phyloP scores from a whole-genome alignment of 1,140 invertebrate genomes.

The Cydia pomonella region DNA sequence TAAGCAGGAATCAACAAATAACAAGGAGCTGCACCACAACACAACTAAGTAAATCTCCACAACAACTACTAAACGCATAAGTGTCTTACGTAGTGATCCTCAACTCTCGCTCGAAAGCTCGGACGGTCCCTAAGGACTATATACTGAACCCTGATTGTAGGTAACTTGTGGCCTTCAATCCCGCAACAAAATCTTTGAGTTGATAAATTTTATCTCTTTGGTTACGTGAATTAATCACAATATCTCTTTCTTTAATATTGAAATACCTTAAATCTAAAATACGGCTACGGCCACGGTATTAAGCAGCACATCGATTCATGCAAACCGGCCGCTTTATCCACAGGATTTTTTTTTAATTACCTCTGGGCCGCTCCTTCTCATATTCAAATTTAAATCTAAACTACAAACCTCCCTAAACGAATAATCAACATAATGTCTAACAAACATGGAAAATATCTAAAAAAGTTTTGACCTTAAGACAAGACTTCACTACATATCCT shows the following conservation, averaged over 20 bases:
- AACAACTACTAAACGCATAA: not conserved
- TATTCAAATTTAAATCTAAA: too few relatives aligned
- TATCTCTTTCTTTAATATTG: not conserved
- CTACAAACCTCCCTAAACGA: too few relatives aligned
- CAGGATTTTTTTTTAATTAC: too few relatives aligned
- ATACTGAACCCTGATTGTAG: not conserved
- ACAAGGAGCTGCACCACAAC: not conserved
- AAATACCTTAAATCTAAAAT: not conserved
- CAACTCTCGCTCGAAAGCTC: not conserved
- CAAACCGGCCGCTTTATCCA: too few relatives aligned
- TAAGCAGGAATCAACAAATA: too few relatives aligned
- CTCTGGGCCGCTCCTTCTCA: too few relatives aligned
- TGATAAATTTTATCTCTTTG: not conserved
- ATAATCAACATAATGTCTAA: too few relatives aligned
- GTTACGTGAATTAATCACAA: not conserved
- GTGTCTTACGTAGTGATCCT: not conserved
- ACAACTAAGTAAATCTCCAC: not conserved
- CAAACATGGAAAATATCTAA: too few relatives aligned
- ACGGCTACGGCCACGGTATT: too few relatives aligned
- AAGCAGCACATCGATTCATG: too few relatives aligned
- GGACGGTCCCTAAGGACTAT: not conserved
- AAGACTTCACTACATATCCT: too few relatives aligned
- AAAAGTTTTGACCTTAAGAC: too few relatives aligned
- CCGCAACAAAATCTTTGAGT: not conserved
- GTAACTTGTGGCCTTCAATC: not conserved